These are phyloP conservation scores for Drosophila ercepeae DNA, from an alignment of 1,140 invertebrate species.

Conservation along the genomic window DNA sequence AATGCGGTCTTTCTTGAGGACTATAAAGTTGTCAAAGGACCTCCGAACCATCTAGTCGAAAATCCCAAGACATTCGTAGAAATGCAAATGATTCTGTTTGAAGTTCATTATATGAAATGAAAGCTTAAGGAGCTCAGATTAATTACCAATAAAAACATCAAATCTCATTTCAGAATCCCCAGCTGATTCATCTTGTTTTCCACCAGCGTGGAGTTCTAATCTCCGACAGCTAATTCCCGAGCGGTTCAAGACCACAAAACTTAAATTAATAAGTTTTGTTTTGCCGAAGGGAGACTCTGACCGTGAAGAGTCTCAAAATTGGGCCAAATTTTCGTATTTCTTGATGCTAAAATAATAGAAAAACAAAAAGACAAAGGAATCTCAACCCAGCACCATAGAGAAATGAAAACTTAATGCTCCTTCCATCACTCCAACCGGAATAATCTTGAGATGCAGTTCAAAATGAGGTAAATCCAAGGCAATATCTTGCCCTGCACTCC, in stretches of 20 bases:
- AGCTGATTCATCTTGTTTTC: neutral
- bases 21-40: neutral
- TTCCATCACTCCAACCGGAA: constrained; percentile 6
- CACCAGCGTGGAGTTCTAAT: neutral
- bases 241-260: neutral
- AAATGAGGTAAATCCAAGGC: neutral
- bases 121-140: neutral
- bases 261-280: constrained; percentile 4
- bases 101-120: neutral
- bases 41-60: neutral
- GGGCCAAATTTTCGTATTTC: neutral
- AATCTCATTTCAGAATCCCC: neutral
- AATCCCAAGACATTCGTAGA: neutral
- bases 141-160: neutral
- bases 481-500: neutral
- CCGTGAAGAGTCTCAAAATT: neutral
- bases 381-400: neutral
- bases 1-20: constrained; percentile 12
- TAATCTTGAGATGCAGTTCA: constrained; percentile 8
- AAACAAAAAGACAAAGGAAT: neutral
- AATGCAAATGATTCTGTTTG: no score
- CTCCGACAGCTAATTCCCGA: neutral
- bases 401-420: constrained; percentile 7
- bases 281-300: neutral
- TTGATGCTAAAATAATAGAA: neutral